Evolutionary conservation across 2,113 vertebrate species (phyloP).

Genomic region (Dicentrarchus labrax): DNA sequence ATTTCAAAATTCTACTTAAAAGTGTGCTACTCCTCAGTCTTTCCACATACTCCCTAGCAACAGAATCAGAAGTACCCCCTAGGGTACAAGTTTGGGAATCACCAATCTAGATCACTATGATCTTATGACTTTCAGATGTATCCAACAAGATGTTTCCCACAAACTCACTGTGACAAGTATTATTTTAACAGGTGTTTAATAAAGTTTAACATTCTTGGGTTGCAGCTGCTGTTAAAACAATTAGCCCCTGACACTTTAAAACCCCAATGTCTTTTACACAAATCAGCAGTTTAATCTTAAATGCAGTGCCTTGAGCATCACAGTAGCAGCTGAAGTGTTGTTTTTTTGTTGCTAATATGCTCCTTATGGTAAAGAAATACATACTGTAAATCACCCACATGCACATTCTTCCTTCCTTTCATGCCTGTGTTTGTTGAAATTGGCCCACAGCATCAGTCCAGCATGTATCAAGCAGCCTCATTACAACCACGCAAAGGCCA

Average conservation of each 20-base stretch:
- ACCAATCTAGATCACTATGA: neutral
- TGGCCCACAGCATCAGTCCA: conserved; percentile 37
- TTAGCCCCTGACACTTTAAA: conserved; percentile 49
- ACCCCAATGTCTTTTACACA: conserved; percentile 16
- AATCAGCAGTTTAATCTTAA: conserved; percentile 42
- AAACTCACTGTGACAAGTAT: conserved; percentile 35
- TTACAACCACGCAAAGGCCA: conserved; percentile 75
- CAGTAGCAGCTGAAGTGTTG: conserved; percentile 28
- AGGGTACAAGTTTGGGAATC: neutral
- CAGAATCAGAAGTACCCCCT: neutral
- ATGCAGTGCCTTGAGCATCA: conserved; percentile 4
- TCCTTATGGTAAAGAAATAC: conserved; percentile 50
- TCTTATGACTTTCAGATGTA: neutral
- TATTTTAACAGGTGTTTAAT: conserved; percentile 55
- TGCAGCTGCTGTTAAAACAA: conserved; percentile 53
- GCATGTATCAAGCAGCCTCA: conserved; percentile 66
- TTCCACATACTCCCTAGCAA: neutral
- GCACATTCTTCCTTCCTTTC: conserved; percentile 45
- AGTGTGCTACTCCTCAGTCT: neutral
- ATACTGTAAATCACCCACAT: conserved; percentile 44
- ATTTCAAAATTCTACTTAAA: neutral
- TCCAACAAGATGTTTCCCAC: conserved; percentile 27
- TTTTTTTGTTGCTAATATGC: conserved; percentile 39
- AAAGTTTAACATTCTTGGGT: conserved; percentile 54
- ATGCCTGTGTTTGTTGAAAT: conserved; percentile 59